phyloP scores from a whole-genome alignment of 1,140 invertebrate genomes.

The Chelonus insularis region DNA sequence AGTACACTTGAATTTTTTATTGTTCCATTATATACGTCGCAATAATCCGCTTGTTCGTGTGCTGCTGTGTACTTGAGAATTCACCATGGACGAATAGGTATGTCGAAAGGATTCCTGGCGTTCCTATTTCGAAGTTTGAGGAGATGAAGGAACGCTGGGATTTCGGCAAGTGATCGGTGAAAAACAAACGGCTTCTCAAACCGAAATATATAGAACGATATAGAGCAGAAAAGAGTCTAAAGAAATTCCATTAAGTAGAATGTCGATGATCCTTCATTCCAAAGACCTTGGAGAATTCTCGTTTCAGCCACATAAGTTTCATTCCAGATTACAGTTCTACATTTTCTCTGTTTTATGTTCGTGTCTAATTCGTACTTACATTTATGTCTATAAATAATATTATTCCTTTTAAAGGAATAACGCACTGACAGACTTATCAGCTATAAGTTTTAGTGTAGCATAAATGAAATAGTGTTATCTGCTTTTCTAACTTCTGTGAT shows the following conservation, averaged over 20 bases:
- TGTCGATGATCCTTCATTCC: slow-evolving; percentile 8
- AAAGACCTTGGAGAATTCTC: slow-evolving; percentile 14
- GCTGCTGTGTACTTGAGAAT: background rate
- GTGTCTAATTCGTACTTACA: no score
- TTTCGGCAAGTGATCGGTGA: slow-evolving; percentile 17
- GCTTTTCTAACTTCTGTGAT: background rate
- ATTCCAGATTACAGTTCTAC: no score
- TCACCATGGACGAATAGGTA: background rate
- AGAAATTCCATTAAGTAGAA: slow-evolving; percentile 13
- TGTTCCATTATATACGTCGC: slow-evolving; percentile 26
- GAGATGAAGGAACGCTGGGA: slow-evolving; percentile 4
- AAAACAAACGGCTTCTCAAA: slow-evolving; percentile 19
- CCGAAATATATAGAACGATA: background rate
- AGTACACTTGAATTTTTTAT: no score
- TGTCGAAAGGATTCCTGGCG: slow-evolving; percentile 3
- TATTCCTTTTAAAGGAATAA: no score
- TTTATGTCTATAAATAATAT: no score
- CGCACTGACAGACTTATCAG: no score
- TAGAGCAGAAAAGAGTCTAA: background rate
- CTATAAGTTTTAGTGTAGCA: no score
- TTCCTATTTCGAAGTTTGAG: background rate
- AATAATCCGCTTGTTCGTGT: slow-evolving; percentile 8
- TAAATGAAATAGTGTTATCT: background rate
- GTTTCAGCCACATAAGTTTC: slow-evolving; percentile 11
- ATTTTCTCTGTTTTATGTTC: no score